Evolutionary conservation across 2,888 invertebrate species (phyloP), one percentile per base, ranked within the genome.

Genomic region (Deilephila elpenor): DNA sequence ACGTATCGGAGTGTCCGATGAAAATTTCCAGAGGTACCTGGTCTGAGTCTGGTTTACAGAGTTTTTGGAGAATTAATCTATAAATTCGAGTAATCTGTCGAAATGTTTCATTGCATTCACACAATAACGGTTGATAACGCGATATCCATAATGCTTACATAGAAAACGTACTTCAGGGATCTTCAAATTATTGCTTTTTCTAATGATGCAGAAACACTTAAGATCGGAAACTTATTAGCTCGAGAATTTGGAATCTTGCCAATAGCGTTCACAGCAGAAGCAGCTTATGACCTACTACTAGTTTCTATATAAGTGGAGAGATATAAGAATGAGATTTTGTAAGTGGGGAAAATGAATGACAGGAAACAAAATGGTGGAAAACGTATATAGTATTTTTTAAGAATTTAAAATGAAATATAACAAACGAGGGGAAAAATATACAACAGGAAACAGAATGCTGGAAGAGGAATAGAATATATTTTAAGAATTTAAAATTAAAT

Each of bases 201-300:
- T 67, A 67, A 51, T 67, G 44, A 67, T 51, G 25, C 67, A 67
- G 29, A 67, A 67, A 25, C 25, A 51, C 44, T 14, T 20, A 25
- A 4, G 25, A 25, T 67, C 44, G 20, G 44, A 51, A 51, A 67
- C 67, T 51, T 17, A 51, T 67, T 56, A 56, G 44, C 44, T 25
- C 25, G 51, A 67, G 44, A 67, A 25, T 25, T 67, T 67, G 51
- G 67, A 67, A 5, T 7, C 11, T 20, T 29, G 51, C 51, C 67
- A 67, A 67, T 25, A 37, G 11, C n/a, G 37, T n/a, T 44, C 25
- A 17, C 25, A 44, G 56, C n/a, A n/a, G 20, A 64, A 37, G 37
- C 64, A 64, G n/a, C 20, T 64, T 44, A 64, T 44, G 20, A 44
- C 34, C 62, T n/a, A 34, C 4, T 8, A 34, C n/a, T 44, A 44